Percentiles rank a stretch among this genome's conserved stretches.
Conservation (phyloP, 2,797 vertebrate genomes). For the Neosilurus hyrtlii region DNA sequence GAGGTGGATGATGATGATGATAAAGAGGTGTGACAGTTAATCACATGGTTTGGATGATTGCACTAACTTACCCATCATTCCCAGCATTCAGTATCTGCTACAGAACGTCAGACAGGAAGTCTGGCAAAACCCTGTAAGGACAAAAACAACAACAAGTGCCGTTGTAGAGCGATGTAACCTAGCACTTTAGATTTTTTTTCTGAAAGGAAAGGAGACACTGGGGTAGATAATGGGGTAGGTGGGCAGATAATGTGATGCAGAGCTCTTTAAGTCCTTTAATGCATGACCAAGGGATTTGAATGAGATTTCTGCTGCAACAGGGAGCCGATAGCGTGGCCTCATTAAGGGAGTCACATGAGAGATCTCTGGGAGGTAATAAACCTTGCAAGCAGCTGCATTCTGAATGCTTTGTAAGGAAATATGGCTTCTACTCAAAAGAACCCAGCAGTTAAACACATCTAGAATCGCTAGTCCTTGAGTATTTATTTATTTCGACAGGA, state of each 20-base stretch:
- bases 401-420: not conserved
- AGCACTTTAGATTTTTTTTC: not conserved
- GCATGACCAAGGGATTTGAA: constrained; percentile 1
- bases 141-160: not conserved
- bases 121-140: not conserved
- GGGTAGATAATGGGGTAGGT: not conserved
- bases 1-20: too few species aligned
- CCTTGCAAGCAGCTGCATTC: constrained; percentile 9
- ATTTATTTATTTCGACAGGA: not conserved
- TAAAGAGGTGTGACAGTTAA: not conserved
- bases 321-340: not conserved
- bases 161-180: not conserved
- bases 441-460: not conserved
- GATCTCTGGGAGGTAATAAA: constrained; percentile 12
- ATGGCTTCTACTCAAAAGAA: not conserved
- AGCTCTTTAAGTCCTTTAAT: not conserved
- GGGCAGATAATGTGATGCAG: not conserved
- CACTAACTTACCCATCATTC: not conserved
- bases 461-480: not conserved
- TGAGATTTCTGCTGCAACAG: constrained; percentile 6
- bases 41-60: not conserved
- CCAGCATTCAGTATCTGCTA: too few species aligned
- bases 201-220: not conserved
- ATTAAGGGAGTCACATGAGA: constrained; percentile 17
- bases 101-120: too few species aligned